Conservation (phyloP, 2,888 invertebrate species). For the Watsonalla cultraria region DNA sequence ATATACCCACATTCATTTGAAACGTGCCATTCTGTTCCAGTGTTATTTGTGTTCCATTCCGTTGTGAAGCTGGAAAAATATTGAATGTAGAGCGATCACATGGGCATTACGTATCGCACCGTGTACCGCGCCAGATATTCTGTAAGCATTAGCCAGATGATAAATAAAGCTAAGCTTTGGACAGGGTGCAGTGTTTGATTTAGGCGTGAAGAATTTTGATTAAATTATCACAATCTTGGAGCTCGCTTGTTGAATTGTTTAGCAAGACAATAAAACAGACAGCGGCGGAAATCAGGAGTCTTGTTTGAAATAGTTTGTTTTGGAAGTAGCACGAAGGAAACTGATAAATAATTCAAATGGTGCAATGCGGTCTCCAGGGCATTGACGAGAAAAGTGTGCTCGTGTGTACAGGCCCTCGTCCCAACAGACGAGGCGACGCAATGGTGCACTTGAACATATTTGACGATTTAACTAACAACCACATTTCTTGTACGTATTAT, state of each 20-base stretch:
- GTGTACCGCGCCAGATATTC: background rate
- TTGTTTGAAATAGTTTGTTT: conserved; percentile 42
- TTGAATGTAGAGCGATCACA: conserved; percentile 19
- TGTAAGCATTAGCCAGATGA: conserved; percentile 23
- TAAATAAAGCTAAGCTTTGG: conserved; percentile 29
- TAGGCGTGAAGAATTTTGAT: conserved; percentile 21
- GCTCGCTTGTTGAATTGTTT: conserved; percentile 25
- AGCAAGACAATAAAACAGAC: conserved; percentile 38
- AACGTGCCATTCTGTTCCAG: conserved; percentile 22
- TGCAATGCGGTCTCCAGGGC: conserved; percentile 66
- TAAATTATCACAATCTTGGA: conserved; percentile 32
- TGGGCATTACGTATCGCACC: conserved; percentile 2
- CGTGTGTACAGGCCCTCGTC: conserved; percentile 32
- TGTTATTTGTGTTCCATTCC: conserved; percentile 31
- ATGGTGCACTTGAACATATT: conserved; percentile 30
- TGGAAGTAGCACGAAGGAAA: conserved; percentile 55
- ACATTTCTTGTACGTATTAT: background rate
- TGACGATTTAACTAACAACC: conserved; percentile 15
- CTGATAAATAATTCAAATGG: conserved; percentile 71
- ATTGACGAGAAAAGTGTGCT: conserved; percentile 52
- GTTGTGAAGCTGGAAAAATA: conserved; percentile 22
- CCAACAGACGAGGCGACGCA: conserved; percentile 17
- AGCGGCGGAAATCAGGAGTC: conserved; percentile 32
- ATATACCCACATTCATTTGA: conserved; percentile 20
- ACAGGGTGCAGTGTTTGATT: conserved; percentile 16